Base-by-base conservation (phyloP, 2,797 vertebrate species). In the Capromys pilorides region DNA sequence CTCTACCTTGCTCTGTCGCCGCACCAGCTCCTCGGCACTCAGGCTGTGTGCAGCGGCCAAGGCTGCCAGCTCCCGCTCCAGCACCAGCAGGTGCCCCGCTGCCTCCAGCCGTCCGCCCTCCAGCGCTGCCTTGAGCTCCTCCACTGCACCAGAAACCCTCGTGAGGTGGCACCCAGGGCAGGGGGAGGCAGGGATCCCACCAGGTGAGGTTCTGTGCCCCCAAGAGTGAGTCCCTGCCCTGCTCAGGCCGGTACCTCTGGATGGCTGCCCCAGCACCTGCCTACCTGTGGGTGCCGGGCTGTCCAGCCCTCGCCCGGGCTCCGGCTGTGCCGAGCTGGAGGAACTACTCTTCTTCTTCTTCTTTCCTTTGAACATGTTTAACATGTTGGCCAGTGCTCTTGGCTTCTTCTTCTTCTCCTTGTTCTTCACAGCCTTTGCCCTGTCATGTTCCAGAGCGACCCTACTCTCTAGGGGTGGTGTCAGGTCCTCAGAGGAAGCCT, bases 31-130 rank as follows among this genome's bases (percentile, higher is more conserved):
- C 73, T 98, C 96, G 1, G 92, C 94, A 8, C 85, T 92, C 92
- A 45, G 62, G 78, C 85, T 33, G 0, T 54, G 93, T 33, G 91
- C 91, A 6, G 62, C 79, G 28, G 28, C 92, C 7, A 84, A 67
- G 6, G 67, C 93, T 79, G 95, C 98, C 49, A 98, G 94, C 78
- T 94, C 96, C 61, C 98, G 98, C 97, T 99, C 99, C 90, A 98
- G 96, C 90, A 64, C n/a, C 84, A 99, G 97, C 79, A 99, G 98
- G 90, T 96, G 97, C 78, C 28, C 12, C 0, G 96, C 96, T 3
- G 88, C 92, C 94, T 97, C 97, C 85, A 97, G 97, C 14, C 7
- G 94, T 39, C 96, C 96, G 12, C 0, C 62, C 67, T 97, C 91
- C 95, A 97, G 96, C 0, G 88, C 95, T 21, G 36, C 96, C 91